A percentile compares a stretch with the other conserved stretches of the same genome.
Conservation (phyloP, 1,140 invertebrate species). For the Apis florea region DNA sequence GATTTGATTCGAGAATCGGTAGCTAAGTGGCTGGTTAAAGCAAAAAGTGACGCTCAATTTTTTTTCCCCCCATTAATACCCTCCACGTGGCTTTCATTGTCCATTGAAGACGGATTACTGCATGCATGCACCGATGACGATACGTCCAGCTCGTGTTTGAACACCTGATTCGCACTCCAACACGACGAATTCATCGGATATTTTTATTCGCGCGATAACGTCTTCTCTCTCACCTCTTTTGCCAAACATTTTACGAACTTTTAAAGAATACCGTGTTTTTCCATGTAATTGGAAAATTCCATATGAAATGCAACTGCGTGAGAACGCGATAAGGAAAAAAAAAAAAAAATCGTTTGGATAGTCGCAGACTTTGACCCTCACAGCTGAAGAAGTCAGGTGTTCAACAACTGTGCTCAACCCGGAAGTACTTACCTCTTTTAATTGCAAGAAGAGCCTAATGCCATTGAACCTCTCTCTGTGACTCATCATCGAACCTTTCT, state of each 20-base stretch:
- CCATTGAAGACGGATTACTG: neutral
- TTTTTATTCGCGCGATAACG: too few relatives aligned
- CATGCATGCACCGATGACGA: constrained; percentile 21
- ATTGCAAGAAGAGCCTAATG: neutral
- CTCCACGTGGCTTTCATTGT: constrained; percentile 43
- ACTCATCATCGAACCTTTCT: neutral
- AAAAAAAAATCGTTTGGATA: too few relatives aligned
- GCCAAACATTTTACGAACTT: too few relatives aligned
- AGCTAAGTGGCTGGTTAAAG: neutral
- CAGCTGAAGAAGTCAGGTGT: constrained; percentile 5
- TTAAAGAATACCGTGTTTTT: too few relatives aligned
- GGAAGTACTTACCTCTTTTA: neutral
- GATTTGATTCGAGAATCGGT: neutral
- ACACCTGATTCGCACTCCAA: neutral
- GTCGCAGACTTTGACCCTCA: neutral
- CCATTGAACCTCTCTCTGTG: neutral
- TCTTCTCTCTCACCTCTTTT: too few relatives aligned
- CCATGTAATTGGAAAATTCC: too few relatives aligned
- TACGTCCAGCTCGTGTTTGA: neutral
- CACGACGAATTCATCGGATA: too few relatives aligned
- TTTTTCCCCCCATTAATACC: constrained; percentile 45
- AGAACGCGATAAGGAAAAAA: too few relatives aligned
- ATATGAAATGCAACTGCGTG: too few relatives aligned
- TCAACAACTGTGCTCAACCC: neutral
- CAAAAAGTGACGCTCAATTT: constrained; percentile 46